Evolutionary conservation across 2,113 vertebrate genomes (phyloP).

Genomic region (Marcusenius ussheri): DNA sequence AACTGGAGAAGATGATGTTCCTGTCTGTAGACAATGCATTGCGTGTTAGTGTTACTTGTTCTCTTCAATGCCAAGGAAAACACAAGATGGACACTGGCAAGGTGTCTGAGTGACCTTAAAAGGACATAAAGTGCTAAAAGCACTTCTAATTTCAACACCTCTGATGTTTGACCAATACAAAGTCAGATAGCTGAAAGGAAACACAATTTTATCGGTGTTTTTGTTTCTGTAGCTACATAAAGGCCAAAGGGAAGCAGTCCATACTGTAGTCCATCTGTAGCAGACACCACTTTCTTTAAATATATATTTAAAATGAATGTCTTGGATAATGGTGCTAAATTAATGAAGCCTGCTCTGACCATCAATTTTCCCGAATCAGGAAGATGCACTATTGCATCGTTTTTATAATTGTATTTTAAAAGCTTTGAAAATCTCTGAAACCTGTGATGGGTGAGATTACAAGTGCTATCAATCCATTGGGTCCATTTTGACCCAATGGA

Average conservation of each 20-base stretch:
- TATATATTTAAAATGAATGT: neutral
- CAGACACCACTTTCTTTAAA: neutral
- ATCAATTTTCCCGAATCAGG: neutral
- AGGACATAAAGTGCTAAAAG: neutral
- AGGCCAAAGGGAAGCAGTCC: neutral
- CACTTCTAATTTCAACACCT: neutral
- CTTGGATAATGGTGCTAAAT: neutral
- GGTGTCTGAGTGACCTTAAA: neutral
- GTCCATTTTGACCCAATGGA: neutral
- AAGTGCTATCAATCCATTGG: neutral
- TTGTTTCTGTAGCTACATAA: neutral
- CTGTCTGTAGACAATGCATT: neutral
- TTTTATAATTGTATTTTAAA: neutral
- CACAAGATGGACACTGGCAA: neutral
- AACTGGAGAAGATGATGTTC: neutral
- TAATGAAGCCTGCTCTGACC: neutral
- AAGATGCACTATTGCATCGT: neutral
- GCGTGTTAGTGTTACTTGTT: neutral
- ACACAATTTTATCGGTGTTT: neutral
- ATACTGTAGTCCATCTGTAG: neutral
- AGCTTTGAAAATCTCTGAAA: neutral
- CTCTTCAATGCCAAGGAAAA: neutral
- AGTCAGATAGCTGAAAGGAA: neutral
- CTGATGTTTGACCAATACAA: neutral
- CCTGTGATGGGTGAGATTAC: neutral